Evolutionary conservation across 2,888 invertebrate species (phyloP).

Genomic region (Malacosoma neustria): DNA sequence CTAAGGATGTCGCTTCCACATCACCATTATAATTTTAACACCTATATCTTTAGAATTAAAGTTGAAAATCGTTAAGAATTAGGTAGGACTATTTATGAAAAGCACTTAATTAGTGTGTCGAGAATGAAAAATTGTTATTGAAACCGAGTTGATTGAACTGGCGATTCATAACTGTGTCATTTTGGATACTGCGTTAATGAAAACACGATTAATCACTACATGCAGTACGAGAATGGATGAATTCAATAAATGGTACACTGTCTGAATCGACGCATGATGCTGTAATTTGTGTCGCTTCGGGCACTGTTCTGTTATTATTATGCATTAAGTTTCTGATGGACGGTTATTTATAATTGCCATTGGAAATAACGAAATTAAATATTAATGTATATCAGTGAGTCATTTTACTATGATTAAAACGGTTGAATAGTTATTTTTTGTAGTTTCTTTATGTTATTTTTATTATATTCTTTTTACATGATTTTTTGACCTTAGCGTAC

Average conservation of each 20-base stretch:
- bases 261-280: constrained; percentile 31
- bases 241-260: constrained; percentile 35
- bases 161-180: constrained; percentile 71
- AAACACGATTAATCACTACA: constrained; percentile 58
- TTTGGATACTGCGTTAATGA: constrained; percentile 65
- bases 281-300: constrained; percentile 30
- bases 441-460: no score
- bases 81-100: constrained; percentile 61
- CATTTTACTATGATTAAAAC: neutral
- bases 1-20: constrained; percentile 68
- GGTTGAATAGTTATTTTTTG: no score
- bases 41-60: constrained; percentile 24
- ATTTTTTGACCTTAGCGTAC: no score
- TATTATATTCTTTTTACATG: no score
- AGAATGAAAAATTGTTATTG: constrained; percentile 74
- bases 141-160: constrained; percentile 70
- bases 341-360: constrained; percentile 13
- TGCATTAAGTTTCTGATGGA: constrained; percentile 13
- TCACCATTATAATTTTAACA: constrained; percentile 33
- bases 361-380: constrained; percentile 16
- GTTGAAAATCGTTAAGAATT: constrained; percentile 29
- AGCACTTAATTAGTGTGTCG: constrained; percentile 73
- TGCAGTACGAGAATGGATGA: constrained; percentile 29
- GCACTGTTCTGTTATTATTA: constrained; percentile 25
- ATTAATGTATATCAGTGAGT: constrained; percentile 14